Evolutionary conservation across 2,888 invertebrate genomes (phyloP).

Genomic region (Scelioninae gen. 2): DNA sequence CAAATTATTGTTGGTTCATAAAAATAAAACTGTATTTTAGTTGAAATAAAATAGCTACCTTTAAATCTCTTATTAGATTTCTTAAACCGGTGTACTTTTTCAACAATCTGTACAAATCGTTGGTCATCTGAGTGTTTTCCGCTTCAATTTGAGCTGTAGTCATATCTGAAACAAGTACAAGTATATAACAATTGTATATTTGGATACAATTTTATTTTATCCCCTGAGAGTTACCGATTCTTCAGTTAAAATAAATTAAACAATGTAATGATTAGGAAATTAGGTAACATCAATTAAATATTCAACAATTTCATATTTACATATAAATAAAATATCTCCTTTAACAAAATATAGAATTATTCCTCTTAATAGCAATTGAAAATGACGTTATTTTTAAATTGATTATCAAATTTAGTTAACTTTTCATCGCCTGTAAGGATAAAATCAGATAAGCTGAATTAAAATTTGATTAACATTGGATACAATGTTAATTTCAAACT

Average conservation of each 20-base stretch:
- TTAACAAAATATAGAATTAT: no score
- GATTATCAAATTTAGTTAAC: not conserved
- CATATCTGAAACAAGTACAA: slow-evolving; percentile 84
- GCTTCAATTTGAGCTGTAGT: slow-evolving; percentile 93
- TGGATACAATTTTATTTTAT: no score
- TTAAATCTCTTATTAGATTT: slow-evolving; percentile 90
- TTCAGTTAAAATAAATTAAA: no score
- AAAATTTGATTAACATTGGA: slow-evolving; percentile 24
- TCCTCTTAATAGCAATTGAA: not conserved
- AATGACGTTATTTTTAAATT: not conserved
- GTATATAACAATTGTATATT: no score
- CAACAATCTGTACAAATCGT: slow-evolving; percentile 92
- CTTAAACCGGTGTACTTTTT: slow-evolving; percentile 94
- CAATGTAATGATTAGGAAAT: no score
- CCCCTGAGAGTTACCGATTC: no score
- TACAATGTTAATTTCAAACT: slow-evolving; percentile 24
- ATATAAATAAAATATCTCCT: no score
- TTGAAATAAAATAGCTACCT: slow-evolving; percentile 77
- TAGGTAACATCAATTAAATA: no score
- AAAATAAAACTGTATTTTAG: no score
- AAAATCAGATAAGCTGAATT: slow-evolving; percentile 14
- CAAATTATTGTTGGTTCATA: no score
- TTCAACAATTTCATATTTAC: no score
- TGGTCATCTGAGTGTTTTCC: slow-evolving; percentile 95
- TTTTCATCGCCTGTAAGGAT: slow-evolving; percentile 13